phyloP scores from a whole-genome alignment of 2,888 invertebrate genomes.

The Catonia carolina region DNA sequence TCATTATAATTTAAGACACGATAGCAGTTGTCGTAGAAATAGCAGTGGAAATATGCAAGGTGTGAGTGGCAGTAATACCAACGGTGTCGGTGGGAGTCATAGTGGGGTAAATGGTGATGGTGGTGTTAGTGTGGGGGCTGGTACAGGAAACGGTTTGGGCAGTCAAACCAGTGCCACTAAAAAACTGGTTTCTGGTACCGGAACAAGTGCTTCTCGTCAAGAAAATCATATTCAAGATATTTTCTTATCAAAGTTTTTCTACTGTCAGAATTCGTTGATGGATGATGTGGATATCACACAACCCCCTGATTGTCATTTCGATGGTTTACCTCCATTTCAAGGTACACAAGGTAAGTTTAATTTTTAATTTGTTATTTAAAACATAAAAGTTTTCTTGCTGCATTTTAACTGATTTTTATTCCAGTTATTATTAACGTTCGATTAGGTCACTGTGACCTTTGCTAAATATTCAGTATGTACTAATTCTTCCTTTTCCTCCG shows the following conservation, averaged over 20 bases:
- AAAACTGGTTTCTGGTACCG: conserved; percentile 46
- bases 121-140: conserved; percentile 17
- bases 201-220: conserved; percentile 45
- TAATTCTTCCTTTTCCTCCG: too few species aligned
- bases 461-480: neutral
- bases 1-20: conserved; percentile 47
- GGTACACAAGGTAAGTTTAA: neutral
- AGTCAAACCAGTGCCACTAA: conserved; percentile 32
- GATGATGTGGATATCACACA: conserved; percentile 39
- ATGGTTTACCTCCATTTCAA: neutral
- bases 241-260: conserved; percentile 41
- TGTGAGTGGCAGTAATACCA: neutral
- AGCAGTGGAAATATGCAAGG: conserved; percentile 18
- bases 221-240: conserved; percentile 38
- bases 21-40: conserved; percentile 13
- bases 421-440: too few species aligned
- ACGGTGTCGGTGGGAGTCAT: conserved; percentile 21
- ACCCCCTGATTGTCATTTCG: conserved; percentile 10
- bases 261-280: conserved; percentile 40
- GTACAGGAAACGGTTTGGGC: conserved; percentile 14
- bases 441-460: neutral
- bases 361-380: neutral
- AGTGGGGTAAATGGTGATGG: conserved; percentile 16
- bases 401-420: too few species aligned
- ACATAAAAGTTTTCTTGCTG: too few species aligned